Evolutionary conservation across 2,113 vertebrate genomes (phyloP).

Genomic region (Chitala chitala): DNA sequence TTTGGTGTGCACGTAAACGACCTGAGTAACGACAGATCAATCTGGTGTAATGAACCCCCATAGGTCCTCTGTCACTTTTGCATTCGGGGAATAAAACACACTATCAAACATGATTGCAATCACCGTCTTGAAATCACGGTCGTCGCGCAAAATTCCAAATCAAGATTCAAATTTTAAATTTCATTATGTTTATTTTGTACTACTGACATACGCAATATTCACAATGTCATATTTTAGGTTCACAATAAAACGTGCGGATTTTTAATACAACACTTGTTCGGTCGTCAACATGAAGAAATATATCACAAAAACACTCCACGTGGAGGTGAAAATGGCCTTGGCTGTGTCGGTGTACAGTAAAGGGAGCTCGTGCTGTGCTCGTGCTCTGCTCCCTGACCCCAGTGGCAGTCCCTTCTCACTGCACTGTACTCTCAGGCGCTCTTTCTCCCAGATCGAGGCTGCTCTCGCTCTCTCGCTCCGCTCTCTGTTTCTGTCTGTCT

Average conservation of each 20-base stretch:
- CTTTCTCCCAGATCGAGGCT: conserved; percentile 49
- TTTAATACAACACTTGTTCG: not conserved
- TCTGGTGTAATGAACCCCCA: no score
- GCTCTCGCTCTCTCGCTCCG: conserved; percentile 43
- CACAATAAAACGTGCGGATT: not conserved
- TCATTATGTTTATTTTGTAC: no score
- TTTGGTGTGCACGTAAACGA: no score
- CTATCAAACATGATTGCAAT: no score
- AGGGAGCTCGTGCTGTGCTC: conserved; percentile 44
- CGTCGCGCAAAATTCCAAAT: no score
- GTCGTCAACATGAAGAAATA: not conserved
- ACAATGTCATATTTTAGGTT: not conserved
- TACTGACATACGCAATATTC: no score
- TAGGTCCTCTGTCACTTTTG: no score
- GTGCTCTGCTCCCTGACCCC: conserved; percentile 90
- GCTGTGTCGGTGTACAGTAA: conserved; percentile 29
- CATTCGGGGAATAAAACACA: no score
- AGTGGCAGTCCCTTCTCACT: conserved; percentile 83
- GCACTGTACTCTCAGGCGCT: conserved; percentile 60
- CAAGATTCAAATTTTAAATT: no score
- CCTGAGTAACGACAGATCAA: no score
- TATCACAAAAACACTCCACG: not conserved
- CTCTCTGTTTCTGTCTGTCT: conserved; percentile 52
- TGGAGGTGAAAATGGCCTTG: not conserved
- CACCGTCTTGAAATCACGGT: no score